Percentiles rank a stretch among this genome's conserved stretches.
phyloP scores from a whole-genome alignment of 2,888 invertebrate genomes.

The Thera obeliscata region DNA sequence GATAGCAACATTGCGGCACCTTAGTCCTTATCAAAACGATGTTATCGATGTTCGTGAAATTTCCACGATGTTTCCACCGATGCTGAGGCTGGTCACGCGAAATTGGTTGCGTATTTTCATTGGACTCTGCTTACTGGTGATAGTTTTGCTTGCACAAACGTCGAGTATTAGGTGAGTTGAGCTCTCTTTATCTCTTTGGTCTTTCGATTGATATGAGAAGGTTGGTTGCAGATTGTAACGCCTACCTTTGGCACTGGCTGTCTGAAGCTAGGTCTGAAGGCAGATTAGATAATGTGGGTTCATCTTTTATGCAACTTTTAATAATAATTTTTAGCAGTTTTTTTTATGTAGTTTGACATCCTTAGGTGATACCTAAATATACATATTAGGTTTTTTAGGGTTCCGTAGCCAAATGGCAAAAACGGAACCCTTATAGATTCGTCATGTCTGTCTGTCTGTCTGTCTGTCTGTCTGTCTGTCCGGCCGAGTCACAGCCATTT shows the following conservation, averaged over 20 bases:
- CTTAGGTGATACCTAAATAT: no score
- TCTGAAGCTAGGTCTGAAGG: neutral
- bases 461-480: no score
- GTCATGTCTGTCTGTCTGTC: no score
- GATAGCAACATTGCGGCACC: slow-evolving; percentile 18
- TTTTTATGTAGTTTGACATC: no score
- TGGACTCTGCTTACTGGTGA: slow-evolving; percentile 48
- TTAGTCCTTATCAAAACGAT: slow-evolving; percentile 34
- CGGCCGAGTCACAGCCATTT: no score
- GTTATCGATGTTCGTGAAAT: slow-evolving; percentile 57
- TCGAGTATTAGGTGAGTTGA: slow-evolving; percentile 53
- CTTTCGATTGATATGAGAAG: neutral
- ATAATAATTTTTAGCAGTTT: no score
- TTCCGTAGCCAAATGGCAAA: no score
- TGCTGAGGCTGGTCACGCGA: slow-evolving; percentile 50
- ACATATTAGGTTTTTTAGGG: no score
- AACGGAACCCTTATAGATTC: no score
- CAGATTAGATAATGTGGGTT: neutral
- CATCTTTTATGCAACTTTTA: no score
- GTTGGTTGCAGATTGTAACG: neutral
- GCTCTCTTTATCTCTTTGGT: slow-evolving; percentile 4
- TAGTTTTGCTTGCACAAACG: slow-evolving; percentile 44
- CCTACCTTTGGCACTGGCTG: neutral
- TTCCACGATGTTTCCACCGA: slow-evolving; percentile 59
- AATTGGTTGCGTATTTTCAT: slow-evolving; percentile 58